Evolutionary conservation across 2,113 vertebrate species (phyloP).

Genomic region (Brienomyrus longianalis): DNA sequence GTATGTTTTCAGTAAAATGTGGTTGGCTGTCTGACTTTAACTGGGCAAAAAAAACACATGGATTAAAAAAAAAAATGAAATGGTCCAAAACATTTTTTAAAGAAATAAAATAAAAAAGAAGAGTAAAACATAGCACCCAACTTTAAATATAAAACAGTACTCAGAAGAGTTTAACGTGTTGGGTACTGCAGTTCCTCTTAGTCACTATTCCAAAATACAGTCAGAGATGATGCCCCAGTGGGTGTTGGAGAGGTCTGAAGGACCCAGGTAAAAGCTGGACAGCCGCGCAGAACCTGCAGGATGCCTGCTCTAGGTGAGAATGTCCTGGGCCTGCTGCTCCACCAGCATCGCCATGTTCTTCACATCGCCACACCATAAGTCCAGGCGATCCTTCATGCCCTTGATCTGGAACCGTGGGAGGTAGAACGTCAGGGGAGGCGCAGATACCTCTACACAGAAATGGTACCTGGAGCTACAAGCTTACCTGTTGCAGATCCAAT

Average conservation of each 20-base stretch:
- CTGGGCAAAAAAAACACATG: background rate
- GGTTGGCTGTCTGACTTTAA: background rate
- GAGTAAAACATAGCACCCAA: slow-evolving; percentile 24
- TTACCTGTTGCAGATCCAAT: slow-evolving; percentile 87
- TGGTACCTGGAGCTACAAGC: background rate
- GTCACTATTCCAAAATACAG: slow-evolving; percentile 19
- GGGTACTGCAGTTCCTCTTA: slow-evolving; percentile 17
- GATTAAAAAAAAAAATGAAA: background rate
- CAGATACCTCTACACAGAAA: background rate
- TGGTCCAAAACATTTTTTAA: slow-evolving; percentile 17
- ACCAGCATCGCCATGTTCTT: slow-evolving; percentile 96
- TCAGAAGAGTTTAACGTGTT: slow-evolving; percentile 4
- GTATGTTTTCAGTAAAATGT: background rate
- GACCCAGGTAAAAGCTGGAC: background rate
- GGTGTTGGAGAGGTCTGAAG: background rate
- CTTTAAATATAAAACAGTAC: slow-evolving; percentile 21
- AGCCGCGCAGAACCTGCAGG: background rate
- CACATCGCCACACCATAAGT: slow-evolving; percentile 90
- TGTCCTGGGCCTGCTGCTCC: slow-evolving; percentile 94
- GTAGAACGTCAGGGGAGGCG: background rate
- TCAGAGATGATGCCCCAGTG: background rate
- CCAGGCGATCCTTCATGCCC: slow-evolving; percentile 94
- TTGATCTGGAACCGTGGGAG: slow-evolving; percentile 70
- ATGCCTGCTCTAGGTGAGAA: slow-evolving; percentile 71
- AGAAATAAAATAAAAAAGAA: background rate